These are phyloP conservation scores for Strix aluco DNA, from an alignment of 2,113 vertebrate species.

Conservation along the genomic window DNA sequence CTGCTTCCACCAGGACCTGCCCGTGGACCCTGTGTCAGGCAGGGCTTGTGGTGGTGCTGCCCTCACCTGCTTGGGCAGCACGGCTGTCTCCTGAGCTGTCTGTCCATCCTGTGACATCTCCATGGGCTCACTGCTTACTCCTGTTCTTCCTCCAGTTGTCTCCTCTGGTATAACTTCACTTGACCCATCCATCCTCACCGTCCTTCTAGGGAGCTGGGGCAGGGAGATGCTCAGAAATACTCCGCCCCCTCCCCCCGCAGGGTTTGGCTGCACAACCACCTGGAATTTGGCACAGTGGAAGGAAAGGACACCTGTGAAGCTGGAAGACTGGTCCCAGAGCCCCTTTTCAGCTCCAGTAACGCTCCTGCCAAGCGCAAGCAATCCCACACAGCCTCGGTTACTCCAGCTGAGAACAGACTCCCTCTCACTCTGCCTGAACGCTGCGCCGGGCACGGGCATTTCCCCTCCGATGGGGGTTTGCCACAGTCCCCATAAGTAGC, in stretches of 20 bases:
- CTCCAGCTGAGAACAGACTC: neutral
- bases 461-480: neutral
- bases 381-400: neutral
- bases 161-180: neutral
- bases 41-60: neutral
- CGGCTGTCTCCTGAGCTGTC: fast-evolving
- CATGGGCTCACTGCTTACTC: neutral
- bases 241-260: no score
- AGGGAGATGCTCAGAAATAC: neutral
- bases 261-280: neutral
- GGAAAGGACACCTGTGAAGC: neutral
- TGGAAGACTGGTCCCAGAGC: neutral
- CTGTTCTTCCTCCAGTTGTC: neutral
- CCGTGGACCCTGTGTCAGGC: fast-evolving
- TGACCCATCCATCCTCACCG: neutral
- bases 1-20: neutral
- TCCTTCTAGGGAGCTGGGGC: neutral
- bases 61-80: neutral
- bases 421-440: neutral
- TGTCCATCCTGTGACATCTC: neutral
- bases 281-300: neutral
- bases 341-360: neutral
- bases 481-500: neutral
- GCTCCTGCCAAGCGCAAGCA: fast-evolving
- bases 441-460: fast-evolving